phyloP scores from a whole-genome alignment of 2,113 vertebrate genomes.

The Sceloporus tristichus region DNA sequence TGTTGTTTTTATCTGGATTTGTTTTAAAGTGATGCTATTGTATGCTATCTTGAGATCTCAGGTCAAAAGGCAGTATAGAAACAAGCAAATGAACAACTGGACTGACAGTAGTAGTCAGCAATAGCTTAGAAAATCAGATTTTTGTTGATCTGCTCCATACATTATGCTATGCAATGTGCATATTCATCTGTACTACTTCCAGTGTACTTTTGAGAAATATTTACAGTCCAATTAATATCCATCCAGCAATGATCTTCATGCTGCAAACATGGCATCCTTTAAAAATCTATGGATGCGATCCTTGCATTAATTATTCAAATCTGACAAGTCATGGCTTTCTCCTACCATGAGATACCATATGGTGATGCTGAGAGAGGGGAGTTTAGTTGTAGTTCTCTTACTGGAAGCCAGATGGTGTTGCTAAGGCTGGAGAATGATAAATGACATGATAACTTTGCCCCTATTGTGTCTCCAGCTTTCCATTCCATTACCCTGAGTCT shows the following conservation, averaged over 20 bases:
- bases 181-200: background rate
- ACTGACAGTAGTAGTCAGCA: too few species aligned
- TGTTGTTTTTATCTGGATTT: too few species aligned
- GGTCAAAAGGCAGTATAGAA: too few species aligned
- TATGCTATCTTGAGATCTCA: too few species aligned
- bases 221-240: background rate
- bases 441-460: conserved; percentile 53
- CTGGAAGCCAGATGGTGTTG: conserved; percentile 74
- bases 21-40: too few species aligned
- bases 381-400: conserved; percentile 72
- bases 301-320: conserved; percentile 58
- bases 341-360: conserved; percentile 63
- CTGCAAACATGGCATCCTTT: conserved; percentile 22
- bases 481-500: conserved; percentile 42
- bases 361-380: conserved; percentile 67
- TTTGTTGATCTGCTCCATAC: background rate
- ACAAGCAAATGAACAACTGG: too few species aligned
- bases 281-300: conserved; percentile 23
- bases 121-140: background rate
- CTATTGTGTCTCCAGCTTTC: conserved; percentile 56
- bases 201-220: background rate
- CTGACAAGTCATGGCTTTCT: conserved; percentile 35
- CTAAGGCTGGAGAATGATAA: conserved; percentile 67
- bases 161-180: background rate
- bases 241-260: background rate